A percentile compares a stretch with the other conserved stretches of the same genome.
These are phyloP conservation scores for Galbula dea DNA, from an alignment of 2,113 vertebrate species.

Conservation along the genomic window DNA sequence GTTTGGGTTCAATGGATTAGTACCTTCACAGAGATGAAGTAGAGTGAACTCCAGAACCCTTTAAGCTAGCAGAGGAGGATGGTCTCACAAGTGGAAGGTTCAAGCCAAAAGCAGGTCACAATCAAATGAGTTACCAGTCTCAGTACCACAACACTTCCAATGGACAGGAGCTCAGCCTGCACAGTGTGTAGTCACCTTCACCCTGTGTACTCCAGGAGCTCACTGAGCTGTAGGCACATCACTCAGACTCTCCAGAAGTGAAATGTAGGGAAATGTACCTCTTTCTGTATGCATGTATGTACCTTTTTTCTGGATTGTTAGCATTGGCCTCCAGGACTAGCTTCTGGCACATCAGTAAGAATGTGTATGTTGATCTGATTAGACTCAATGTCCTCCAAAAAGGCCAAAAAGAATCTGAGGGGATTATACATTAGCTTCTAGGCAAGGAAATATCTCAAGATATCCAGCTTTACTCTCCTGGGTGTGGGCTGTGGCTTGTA, in stretches of 20 bases:
- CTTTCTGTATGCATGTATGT: too few relatives aligned
- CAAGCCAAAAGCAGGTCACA: background rate
- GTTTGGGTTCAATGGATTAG: background rate
- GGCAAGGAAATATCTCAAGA: background rate
- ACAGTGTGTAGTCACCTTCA: background rate
- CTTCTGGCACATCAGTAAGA: background rate
- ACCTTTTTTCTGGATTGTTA: background rate
- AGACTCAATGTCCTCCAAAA: background rate
- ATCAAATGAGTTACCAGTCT: background rate
- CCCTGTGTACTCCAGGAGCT: background rate
- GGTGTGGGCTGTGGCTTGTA: background rate
- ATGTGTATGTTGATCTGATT: background rate
- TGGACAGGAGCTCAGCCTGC: background rate
- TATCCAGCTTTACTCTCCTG: background rate
- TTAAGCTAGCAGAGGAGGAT: background rate
- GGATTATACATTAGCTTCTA: background rate
- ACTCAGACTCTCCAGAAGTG: background rate
- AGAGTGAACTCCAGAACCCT: background rate
- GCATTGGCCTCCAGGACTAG: background rate
- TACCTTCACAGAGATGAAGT: background rate
- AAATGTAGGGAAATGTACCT: background rate
- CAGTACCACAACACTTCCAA: background rate
- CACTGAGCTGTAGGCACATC: accelerated
- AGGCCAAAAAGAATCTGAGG: background rate
- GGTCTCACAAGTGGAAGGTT: background rate